A percentile compares a stretch with the other conserved stretches of the same genome.
Conservation (phyloP, 2,797 vertebrate species). For the Alauda arvensis region DNA sequence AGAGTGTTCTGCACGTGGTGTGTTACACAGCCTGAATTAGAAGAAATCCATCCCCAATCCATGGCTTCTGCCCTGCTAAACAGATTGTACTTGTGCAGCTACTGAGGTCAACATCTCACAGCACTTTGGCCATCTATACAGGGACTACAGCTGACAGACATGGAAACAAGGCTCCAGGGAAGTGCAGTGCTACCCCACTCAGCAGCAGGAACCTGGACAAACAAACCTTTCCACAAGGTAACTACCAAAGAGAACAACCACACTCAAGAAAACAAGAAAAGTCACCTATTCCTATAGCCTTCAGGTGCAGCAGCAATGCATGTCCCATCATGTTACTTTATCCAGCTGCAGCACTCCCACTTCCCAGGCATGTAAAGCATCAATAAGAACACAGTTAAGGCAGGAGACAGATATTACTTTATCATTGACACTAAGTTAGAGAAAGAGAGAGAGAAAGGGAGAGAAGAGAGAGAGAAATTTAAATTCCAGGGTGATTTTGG, state of each 20-base stretch:
- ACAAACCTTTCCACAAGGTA: constrained; percentile 47
- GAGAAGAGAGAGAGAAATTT: constrained; percentile 12
- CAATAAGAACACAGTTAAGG: constrained; percentile 61
- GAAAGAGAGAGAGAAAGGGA: neutral
- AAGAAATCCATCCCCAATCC: neutral
- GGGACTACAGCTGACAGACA: constrained; percentile 35
- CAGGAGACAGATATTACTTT: constrained; percentile 57
- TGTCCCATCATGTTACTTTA: constrained; percentile 61
- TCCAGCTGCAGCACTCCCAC: constrained; percentile 63
- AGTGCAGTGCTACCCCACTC: constrained; percentile 5
- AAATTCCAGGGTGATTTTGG: neutral
- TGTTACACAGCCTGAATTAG: neutral
- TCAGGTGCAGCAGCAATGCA: constrained; percentile 62
- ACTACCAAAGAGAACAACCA: constrained; percentile 41
- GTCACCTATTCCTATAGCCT: constrained; percentile 67
- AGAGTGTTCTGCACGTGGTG: neutral
- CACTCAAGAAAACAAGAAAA: constrained; percentile 58
- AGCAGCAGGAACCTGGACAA: constrained; percentile 43
- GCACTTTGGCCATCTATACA: constrained; percentile 7
- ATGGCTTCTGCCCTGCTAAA: constrained; percentile 15
- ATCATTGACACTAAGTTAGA: constrained; percentile 52
- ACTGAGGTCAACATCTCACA: constrained; percentile 1
- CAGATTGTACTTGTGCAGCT: constrained; percentile 8
- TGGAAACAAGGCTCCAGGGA: neutral
- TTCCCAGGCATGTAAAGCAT: constrained; percentile 64